Evolutionary conservation across 2,888 invertebrate genomes (phyloP).

Genomic region (Ypsolopha sequella): DNA sequence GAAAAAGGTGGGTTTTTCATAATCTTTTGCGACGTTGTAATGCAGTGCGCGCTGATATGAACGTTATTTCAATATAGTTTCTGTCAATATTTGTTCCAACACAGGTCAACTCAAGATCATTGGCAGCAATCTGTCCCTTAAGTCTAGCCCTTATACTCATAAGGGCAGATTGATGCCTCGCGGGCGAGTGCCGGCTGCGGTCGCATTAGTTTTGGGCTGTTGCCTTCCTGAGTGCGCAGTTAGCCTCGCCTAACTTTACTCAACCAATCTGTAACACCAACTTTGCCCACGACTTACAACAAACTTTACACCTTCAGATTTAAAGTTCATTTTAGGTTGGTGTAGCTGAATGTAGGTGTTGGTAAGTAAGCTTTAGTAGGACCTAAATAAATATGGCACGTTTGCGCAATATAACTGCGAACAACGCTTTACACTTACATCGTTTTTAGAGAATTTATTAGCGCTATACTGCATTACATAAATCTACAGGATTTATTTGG

Average conservation of each 20-base stretch:
- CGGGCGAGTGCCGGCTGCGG: conserved; percentile 11
- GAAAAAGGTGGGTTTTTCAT: too few relatives aligned
- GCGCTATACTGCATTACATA: conserved; percentile 25
- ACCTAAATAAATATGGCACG: conserved; percentile 66
- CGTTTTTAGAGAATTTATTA: conserved; percentile 39
- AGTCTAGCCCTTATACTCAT: conserved; percentile 3
- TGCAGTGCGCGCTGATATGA: too few relatives aligned
- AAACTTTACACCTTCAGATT: not conserved
- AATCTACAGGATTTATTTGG: conserved; percentile 41
- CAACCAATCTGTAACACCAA: conserved; percentile 6
- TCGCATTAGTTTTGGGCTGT: conserved; percentile 58
- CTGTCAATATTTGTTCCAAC: too few relatives aligned
- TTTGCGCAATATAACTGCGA: conserved; percentile 52
- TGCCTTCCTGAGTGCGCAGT: conserved; percentile 50
- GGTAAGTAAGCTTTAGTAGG: conserved; percentile 18
- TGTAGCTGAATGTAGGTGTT: conserved; percentile 18
- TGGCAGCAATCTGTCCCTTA: too few relatives aligned
- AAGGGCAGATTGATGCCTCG: conserved; percentile 11
- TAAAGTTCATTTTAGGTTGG: not conserved
- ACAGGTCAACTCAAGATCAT: too few relatives aligned
- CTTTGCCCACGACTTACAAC: not conserved
- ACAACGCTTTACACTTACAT: conserved; percentile 63
- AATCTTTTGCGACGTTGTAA: too few relatives aligned
- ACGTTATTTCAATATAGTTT: too few relatives aligned
- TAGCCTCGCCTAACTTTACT: conserved; percentile 32